Conservation (phyloP, 2,113 vertebrate genomes). For the Bos indicus region DNA sequence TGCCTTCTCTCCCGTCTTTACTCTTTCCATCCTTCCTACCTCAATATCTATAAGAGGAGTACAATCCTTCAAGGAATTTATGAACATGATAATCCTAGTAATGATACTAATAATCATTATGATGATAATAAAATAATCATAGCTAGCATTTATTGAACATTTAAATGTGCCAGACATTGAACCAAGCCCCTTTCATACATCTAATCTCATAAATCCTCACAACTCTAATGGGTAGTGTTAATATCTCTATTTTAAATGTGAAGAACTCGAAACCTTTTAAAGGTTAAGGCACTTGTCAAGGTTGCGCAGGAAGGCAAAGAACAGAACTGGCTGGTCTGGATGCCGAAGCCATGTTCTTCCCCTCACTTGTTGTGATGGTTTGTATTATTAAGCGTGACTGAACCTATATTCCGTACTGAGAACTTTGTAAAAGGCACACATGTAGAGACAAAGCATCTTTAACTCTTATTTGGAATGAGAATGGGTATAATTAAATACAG, state of each 20-base stretch:
- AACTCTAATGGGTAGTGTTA: neutral
- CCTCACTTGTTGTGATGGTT: neutral
- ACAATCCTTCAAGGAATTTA: neutral
- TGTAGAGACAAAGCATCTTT: neutral
- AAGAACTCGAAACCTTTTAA: neutral
- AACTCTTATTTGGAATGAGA: neutral
- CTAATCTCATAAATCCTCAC: neutral
- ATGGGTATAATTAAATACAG: neutral
- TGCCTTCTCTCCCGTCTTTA: neutral
- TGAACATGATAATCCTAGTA: neutral
- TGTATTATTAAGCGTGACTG: neutral
- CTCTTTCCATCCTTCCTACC: neutral
- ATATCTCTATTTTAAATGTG: conserved; percentile 30
- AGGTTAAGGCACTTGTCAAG: conserved; percentile 1
- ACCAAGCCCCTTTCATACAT: neutral
- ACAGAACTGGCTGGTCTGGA: neutral
- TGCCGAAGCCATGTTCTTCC: neutral
- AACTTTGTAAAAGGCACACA: neutral
- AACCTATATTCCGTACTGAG: neutral
- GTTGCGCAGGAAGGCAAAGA: neutral
- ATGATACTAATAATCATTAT: neutral
- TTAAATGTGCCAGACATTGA: conserved; percentile 23
- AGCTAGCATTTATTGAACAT: conserved; percentile 23
- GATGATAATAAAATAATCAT: conserved; percentile 30
- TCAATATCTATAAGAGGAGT: neutral